Conservation (phyloP, 1,140 invertebrate species). For the Mya arenaria region DNA sequence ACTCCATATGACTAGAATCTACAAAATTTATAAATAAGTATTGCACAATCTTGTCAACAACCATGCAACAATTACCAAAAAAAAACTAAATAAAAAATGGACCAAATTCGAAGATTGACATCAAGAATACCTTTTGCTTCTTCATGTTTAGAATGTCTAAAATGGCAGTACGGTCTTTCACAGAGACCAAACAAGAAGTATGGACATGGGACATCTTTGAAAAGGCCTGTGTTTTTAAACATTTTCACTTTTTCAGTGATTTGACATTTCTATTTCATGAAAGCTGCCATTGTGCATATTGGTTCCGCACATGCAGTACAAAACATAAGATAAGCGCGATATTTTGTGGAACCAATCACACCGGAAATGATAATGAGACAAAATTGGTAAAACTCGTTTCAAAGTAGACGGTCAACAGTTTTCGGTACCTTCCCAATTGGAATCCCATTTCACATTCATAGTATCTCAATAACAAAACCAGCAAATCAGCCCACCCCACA, state of each 20-base stretch:
- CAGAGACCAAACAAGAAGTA: slow-evolving; percentile 90
- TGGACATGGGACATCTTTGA: slow-evolving; percentile 91
- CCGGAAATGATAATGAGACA: too few relatives aligned
- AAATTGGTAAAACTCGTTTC: too few relatives aligned
- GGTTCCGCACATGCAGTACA: too few relatives aligned
- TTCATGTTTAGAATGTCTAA: slow-evolving; percentile 87
- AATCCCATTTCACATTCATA: too few relatives aligned
- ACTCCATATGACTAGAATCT: neutral
- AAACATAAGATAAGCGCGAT: too few relatives aligned
- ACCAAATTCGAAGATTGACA: neutral
- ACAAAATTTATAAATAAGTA: neutral
- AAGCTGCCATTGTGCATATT: slow-evolving; percentile 26
- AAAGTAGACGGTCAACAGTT: too few relatives aligned
- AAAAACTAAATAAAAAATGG: neutral
- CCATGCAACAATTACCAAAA: too few relatives aligned
- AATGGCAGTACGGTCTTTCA: slow-evolving; percentile 94
- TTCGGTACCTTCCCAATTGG: too few relatives aligned
- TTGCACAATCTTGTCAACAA: too few relatives aligned
- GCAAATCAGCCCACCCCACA: too few relatives aligned
- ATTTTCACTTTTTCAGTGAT: slow-evolving; percentile 81
- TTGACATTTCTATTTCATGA: slow-evolving; percentile 36
- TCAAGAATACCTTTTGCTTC: slow-evolving; percentile 54
- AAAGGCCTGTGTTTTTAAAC: slow-evolving; percentile 93
- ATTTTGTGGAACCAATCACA: too few relatives aligned
- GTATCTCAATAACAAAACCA: too few relatives aligned